A percentile compares a stretch with the other conserved stretches of the same genome.
phyloP scores from a whole-genome alignment of 1,140 invertebrate species.

The Pectinophora gossypiella region DNA sequence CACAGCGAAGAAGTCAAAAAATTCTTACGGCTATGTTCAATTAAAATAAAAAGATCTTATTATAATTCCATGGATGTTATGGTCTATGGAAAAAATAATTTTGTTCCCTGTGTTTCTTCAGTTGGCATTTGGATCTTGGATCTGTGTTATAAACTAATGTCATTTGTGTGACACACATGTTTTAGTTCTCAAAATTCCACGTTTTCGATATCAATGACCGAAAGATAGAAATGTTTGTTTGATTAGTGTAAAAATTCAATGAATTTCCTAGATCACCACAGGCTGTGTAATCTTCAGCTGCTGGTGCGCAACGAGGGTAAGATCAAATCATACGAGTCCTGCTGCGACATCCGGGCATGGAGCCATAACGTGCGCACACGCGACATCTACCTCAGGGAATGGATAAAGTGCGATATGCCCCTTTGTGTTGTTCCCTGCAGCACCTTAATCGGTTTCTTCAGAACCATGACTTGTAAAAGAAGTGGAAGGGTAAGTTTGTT shows the following conservation, averaged over 20 bases:
- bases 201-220: slow-evolving; percentile 10
- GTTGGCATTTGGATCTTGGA: too few species aligned
- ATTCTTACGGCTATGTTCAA: too few species aligned
- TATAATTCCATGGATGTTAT: too few species aligned
- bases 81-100: too few species aligned
- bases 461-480: slow-evolving; percentile 41
- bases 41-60: too few species aligned
- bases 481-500: slow-evolving; percentile 42
- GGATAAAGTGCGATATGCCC: slow-evolving; percentile 62
- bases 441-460: slow-evolving; percentile 34
- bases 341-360: slow-evolving; percentile 56
- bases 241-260: slow-evolving; percentile 27
- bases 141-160: too few species aligned
- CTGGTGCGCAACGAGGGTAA: slow-evolving; percentile 55
- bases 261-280: slow-evolving; percentile 24
- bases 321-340: slow-evolving; percentile 58
- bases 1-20: too few species aligned
- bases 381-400: slow-evolving; percentile 51
- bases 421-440: slow-evolving; percentile 40
- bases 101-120: too few species aligned
- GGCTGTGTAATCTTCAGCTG: slow-evolving; percentile 20
- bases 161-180: too few species aligned
- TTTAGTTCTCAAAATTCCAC: slow-evolving; percentile 23
- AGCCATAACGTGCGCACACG: slow-evolving; percentile 48
- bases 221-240: slow-evolving; percentile 10